phyloP scores from a whole-genome alignment of 2,113 vertebrate genomes.

The Misgurnus mizolepis region DNA sequence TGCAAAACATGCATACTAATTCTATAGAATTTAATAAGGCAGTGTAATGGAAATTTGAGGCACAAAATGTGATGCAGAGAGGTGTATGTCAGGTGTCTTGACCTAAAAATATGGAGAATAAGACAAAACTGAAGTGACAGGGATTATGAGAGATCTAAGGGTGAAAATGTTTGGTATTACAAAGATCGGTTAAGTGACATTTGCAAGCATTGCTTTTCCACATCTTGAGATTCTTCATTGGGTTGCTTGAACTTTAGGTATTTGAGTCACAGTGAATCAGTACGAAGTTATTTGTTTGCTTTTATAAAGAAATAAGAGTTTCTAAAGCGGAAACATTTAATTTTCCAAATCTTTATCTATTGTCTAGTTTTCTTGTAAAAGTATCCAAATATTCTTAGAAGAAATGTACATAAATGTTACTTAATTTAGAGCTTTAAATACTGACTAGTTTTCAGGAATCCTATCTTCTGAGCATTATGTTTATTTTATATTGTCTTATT shows the following conservation, averaged over 20 bases:
- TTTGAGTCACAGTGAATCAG: too few relatives aligned
- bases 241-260: not conserved
- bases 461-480: too few relatives aligned
- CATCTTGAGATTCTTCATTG: not conserved
- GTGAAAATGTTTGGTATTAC: slow-evolving; percentile 20
- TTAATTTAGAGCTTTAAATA: too few relatives aligned
- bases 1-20: not conserved
- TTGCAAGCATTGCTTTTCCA: slow-evolving; percentile 16
- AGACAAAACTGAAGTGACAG: slow-evolving; percentile 20
- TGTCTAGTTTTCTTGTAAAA: not conserved
- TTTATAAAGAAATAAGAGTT: too few relatives aligned
- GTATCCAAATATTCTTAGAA: not conserved
- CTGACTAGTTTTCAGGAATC: too few relatives aligned
- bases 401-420: not conserved
- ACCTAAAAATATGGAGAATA: slow-evolving; percentile 37
- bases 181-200: slow-evolving; percentile 9
- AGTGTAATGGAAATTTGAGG: not conserved
- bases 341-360: too few relatives aligned
- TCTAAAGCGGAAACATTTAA: too few relatives aligned
- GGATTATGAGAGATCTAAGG: slow-evolving; percentile 17
- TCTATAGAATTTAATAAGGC: not conserved
- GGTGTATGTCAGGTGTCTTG: slow-evolving; percentile 14
- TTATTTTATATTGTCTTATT: too few relatives aligned
- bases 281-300: too few relatives aligned
- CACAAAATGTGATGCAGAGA: slow-evolving; percentile 6